A percentile compares a stretch with the other conserved stretches of the same genome.
Evolutionary conservation across 2,888 invertebrate species (phyloP).

Genomic region (Cheilosia vernalis): DNA sequence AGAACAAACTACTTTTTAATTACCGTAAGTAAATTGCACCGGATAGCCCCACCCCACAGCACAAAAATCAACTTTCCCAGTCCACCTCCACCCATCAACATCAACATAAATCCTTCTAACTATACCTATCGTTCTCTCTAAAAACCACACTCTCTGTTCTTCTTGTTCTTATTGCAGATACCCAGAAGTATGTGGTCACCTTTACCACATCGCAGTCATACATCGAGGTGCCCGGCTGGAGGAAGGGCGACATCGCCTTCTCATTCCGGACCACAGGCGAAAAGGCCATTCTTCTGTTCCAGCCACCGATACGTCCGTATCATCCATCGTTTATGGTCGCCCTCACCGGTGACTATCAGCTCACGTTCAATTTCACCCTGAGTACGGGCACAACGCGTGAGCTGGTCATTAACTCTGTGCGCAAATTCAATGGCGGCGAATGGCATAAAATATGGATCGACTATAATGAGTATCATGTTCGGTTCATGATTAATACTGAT

Average conservation of each 20-base stretch:
- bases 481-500: slow-evolving; percentile 96
- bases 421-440: slow-evolving; percentile 94
- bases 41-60: neutral
- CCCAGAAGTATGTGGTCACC: slow-evolving; percentile 95
- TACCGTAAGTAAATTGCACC: slow-evolving; percentile 43
- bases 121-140: no score
- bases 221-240: slow-evolving; percentile 96
- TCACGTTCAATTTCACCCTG: slow-evolving; percentile 94
- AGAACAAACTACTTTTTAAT: slow-evolving; percentile 65
- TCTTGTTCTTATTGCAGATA: slow-evolving; percentile 86
- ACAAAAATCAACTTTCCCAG: neutral
- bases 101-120: slow-evolving; percentile 28
- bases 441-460: slow-evolving; percentile 99
- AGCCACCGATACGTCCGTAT: slow-evolving; percentile 93
- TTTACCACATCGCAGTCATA: slow-evolving; percentile 96
- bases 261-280: slow-evolving; percentile 96
- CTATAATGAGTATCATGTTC: slow-evolving; percentile 95
- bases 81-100: neutral
- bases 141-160: slow-evolving; percentile 16
- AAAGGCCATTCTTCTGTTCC: slow-evolving; percentile 94
- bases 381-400: slow-evolving; percentile 93
- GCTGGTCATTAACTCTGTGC: slow-evolving; percentile 91
- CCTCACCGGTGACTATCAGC: slow-evolving; percentile 92
- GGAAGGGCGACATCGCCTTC: slow-evolving; percentile 95
- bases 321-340: slow-evolving; percentile 97